phyloP scores from a whole-genome alignment of 2,797 vertebrate genomes.

The Acropternis orthonyx region DNA sequence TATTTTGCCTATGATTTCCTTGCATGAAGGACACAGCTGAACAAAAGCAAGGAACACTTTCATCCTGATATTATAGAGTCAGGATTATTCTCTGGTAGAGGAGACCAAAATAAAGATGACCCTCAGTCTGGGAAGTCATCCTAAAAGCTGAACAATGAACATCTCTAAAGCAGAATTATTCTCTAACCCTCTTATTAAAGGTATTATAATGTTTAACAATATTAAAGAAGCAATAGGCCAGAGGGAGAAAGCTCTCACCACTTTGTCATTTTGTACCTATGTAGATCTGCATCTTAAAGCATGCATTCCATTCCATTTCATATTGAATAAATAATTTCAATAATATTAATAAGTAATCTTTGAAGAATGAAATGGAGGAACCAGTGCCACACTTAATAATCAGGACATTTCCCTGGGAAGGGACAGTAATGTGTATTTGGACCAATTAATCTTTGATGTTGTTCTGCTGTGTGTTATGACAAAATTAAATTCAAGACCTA shows the following conservation, averaged over 20 bases:
- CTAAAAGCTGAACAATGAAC: neutral
- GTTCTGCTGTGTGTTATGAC: neutral
- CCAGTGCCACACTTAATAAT: neutral
- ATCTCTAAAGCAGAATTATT: neutral
- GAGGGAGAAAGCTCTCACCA: neutral
- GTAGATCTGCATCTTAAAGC: neutral
- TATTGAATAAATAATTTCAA: slow-evolving; percentile 28
- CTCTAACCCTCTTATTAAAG: neutral
- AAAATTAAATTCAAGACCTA: slow-evolving; percentile 4
- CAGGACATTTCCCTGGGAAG: slow-evolving; percentile 11
- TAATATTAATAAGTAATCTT: neutral
- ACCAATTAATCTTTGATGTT: slow-evolving; percentile 20
- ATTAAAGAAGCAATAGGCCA: neutral
- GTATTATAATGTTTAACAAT: neutral
- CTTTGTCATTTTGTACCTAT: slow-evolving; percentile 18
- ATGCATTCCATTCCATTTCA: neutral
- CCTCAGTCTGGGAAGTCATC: neutral
- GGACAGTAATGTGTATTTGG: neutral
- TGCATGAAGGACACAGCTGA: neutral
- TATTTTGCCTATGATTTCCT: neutral
- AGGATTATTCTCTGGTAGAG: neutral
- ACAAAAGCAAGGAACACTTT: neutral
- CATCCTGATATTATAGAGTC: neutral
- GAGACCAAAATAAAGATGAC: neutral
- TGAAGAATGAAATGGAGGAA: neutral